A percentile compares a stretch with the other conserved stretches of the same genome.
These are phyloP conservation scores for Caenorhabditis latens DNA, from an alignment of 1,140 invertebrate genomes.

Conservation along the genomic window DNA sequence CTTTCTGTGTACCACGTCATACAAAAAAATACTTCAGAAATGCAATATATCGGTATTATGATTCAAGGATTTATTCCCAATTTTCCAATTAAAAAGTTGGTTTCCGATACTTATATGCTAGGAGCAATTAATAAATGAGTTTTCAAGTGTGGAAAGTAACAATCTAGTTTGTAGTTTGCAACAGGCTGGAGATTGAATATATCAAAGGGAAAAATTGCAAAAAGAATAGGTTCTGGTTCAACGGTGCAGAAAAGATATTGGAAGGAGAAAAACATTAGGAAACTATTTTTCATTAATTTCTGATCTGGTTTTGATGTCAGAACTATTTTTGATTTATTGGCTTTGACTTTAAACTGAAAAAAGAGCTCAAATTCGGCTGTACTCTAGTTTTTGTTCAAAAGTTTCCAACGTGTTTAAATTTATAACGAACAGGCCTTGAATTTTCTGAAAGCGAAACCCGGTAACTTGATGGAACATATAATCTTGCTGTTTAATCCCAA, in stretches of 20 bases:
- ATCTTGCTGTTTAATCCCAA: too few species aligned
- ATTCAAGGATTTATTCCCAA: background rate
- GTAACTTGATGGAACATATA: too few species aligned
- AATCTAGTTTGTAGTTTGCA: slow-evolving; percentile 1
- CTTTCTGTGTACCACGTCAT: background rate
- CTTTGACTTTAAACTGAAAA: too few species aligned
- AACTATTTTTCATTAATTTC: too few species aligned
- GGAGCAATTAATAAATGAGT: background rate
- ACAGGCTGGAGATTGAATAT: background rate
- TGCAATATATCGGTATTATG: slow-evolving; percentile 35
- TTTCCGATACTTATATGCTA: slow-evolving; percentile 8
- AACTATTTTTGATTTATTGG: too few species aligned
- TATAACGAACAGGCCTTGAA: too few species aligned
- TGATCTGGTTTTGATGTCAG: too few species aligned
- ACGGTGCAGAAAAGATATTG: background rate
- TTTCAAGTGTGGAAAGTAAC: background rate
- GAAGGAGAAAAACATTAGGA: background rate
- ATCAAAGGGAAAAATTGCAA: background rate
- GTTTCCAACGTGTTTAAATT: too few species aligned
- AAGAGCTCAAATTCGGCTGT: too few species aligned
- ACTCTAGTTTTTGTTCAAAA: too few species aligned
- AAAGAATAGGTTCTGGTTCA: slow-evolving; percentile 5
- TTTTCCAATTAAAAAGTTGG: slow-evolving; percentile 5
- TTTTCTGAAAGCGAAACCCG: too few species aligned
- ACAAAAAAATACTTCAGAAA: slow-evolving; percentile 13